Conservation (phyloP, 37 sponge, comb jelly and placozoan genomes). For the Chondrosia reniformis region DNA sequence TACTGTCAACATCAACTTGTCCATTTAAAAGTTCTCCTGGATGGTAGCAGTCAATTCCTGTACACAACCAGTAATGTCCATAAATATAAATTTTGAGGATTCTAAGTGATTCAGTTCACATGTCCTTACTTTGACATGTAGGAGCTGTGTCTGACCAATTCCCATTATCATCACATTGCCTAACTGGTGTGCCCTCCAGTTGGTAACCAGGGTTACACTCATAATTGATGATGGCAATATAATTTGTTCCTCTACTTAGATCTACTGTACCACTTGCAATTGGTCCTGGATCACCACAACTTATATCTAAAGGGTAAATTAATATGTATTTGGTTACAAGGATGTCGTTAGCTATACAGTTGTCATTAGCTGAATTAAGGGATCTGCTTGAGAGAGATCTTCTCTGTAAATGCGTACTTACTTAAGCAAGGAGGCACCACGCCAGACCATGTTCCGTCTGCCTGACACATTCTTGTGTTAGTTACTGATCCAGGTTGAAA, state of each 20-base stretch:
- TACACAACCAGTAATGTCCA: too few species aligned
- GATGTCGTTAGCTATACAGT: too few species aligned
- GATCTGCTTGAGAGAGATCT: too few species aligned
- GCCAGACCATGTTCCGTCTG: conserved; percentile 5
- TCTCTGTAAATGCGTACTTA: too few species aligned
- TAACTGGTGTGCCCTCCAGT: not conserved
- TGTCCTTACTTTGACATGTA: conserved; percentile 4
- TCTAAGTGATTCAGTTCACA: too few species aligned
- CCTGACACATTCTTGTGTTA: not conserved
- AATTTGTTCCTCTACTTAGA: not conserved
- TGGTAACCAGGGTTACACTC: not conserved
- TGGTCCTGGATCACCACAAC: not conserved
- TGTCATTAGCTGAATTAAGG: too few species aligned
- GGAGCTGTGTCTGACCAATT: not conserved
- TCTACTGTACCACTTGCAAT: not conserved
- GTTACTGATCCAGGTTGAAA: not conserved
- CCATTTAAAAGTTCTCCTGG: too few species aligned
- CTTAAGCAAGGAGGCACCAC: not conserved
- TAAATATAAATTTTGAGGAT: too few species aligned
- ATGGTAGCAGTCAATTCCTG: too few species aligned
- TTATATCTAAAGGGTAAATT: not conserved
- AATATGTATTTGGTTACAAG: not conserved
- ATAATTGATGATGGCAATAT: not conserved
- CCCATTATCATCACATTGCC: not conserved
- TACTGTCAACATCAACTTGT: too few species aligned